These are phyloP conservation scores for Rhinichthys klamathensis DNA, from an alignment of 2,113 vertebrate species.

Conservation along the genomic window DNA sequence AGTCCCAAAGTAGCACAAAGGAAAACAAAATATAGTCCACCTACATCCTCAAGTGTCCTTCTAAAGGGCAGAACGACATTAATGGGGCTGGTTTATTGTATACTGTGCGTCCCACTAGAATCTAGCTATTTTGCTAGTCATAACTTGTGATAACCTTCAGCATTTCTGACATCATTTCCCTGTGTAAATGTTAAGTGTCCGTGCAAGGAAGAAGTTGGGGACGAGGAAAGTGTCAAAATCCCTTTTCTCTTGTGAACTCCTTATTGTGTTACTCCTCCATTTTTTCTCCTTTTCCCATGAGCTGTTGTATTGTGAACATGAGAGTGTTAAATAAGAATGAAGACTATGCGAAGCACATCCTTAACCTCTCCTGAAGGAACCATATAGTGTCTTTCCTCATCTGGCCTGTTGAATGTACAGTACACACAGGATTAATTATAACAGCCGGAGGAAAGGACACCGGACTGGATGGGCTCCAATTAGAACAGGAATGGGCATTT, in stretches of 20 bases:
- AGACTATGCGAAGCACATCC: slow-evolving; percentile 36
- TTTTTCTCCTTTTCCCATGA: not conserved
- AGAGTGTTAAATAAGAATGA: slow-evolving; percentile 25
- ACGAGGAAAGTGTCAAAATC: slow-evolving; percentile 26
- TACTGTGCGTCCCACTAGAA: slow-evolving; percentile 18
- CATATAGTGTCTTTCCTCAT: slow-evolving; percentile 42
- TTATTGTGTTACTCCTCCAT: not conserved
- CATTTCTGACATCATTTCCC: slow-evolving; percentile 41
- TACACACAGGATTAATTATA: slow-evolving; percentile 62
- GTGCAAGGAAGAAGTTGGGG: not conserved
- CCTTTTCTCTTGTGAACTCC: not conserved
- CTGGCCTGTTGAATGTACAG: slow-evolving; percentile 37
- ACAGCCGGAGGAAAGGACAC: slow-evolving; percentile 52
- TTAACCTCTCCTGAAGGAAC: slow-evolving; percentile 51
- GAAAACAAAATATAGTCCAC: slow-evolving; percentile 9
- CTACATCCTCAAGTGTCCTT: slow-evolving; percentile 25
- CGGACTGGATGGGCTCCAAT: slow-evolving; percentile 50
- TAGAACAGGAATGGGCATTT: slow-evolving; percentile 56
- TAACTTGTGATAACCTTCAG: slow-evolving; percentile 38
- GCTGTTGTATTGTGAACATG: not conserved
- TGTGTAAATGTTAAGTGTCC: slow-evolving; percentile 43
- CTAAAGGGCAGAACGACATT: slow-evolving; percentile 41
- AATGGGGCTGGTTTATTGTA: slow-evolving; percentile 41
- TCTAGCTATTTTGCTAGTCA: slow-evolving; percentile 33
- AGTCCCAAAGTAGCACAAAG: not conserved